Evolutionary conservation across 2,888 invertebrate genomes (phyloP).

Genomic region (Metacarcinus magister): DNA sequence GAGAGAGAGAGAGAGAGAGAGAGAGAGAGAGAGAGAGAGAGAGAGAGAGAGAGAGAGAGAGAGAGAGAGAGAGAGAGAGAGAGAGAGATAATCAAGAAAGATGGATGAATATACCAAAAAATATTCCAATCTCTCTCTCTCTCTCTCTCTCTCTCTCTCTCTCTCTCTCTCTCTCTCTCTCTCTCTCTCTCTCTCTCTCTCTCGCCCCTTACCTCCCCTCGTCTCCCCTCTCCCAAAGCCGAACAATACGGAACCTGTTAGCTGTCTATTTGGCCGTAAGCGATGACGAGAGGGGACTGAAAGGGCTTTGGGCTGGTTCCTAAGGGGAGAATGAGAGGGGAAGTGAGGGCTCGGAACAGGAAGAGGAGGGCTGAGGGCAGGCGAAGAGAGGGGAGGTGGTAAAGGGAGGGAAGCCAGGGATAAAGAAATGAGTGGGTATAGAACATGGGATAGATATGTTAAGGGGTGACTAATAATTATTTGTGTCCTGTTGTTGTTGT

Average conservation of each 20-base stretch:
- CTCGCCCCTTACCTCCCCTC: not conserved
- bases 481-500: too few species aligned
- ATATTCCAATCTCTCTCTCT: not conserved
- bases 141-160: not conserved
- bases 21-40: not conserved
- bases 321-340: slow-evolving; percentile 31
- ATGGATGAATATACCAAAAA: too few species aligned
- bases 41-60: not conserved
- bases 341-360: not conserved
- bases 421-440: too few species aligned
- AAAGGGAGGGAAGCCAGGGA: not conserved
- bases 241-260: slow-evolving; percentile 69
- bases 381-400: not conserved
- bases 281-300: slow-evolving; percentile 65
- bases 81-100: too few species aligned
- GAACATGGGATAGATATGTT: too few species aligned
- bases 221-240: not conserved
- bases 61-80: not conserved
- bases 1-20: slow-evolving; percentile 26
- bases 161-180: not conserved
- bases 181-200: not conserved
- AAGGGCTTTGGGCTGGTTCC: not conserved
- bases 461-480: too few species aligned
- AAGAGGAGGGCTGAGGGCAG: not conserved
- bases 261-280: slow-evolving; percentile 72